Evolutionary conservation across 2,113 vertebrate genomes (phyloP), one percentile per base, ranked within the genome.

Genomic region (Tricholaema leucomelas): DNA sequence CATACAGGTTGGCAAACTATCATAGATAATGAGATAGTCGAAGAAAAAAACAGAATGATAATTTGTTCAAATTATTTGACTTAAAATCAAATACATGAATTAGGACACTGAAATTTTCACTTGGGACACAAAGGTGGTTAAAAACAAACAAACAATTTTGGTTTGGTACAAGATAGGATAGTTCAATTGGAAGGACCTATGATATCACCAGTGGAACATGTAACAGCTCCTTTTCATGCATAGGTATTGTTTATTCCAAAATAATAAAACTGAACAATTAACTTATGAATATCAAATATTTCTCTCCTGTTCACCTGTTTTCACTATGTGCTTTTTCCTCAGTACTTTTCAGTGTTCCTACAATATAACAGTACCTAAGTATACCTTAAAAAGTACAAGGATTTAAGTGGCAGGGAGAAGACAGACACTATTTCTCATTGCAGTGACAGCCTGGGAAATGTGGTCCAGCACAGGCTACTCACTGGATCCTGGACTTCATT

Each of bases 111-210:
- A 9, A 3, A 52, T 63, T 86, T 88, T 86, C n/a, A 50, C 31
- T 12, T 64, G 21, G 12, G 74, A 55, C n/a, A 54, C 8, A 77
- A 76, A 63, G 4, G 6, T 40, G 12, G 8, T 36, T 17, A 66
- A 58, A 80, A 61, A 40, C 25, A 0, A 3, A 6, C 2, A 18
- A 0, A 33, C 1, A 0, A 25, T 12, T 23, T 50, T 46, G 46
- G 65, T 77, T 73, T 50, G 81, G 16, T 52, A 65, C 5, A 64
- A 31, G 17, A 64, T 19, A 87, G 21, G 27, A n/a, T 16, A 48
- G 33, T 44, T 64, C 40, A 59, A 15, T 35, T 87, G 36, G 31
- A 76, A 64, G 5, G 24, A 87, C 13, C 23, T 35, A n/a, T 7
- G 31, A n/a, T 55, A 64, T 50, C 91, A 46, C 50, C 50, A 5